Percentiles rank a stretch among this genome's conserved stretches.
These are phyloP conservation scores for Platysternon megacephalum DNA, from an alignment of 2,113 vertebrate genomes.

Conservation along the genomic window DNA sequence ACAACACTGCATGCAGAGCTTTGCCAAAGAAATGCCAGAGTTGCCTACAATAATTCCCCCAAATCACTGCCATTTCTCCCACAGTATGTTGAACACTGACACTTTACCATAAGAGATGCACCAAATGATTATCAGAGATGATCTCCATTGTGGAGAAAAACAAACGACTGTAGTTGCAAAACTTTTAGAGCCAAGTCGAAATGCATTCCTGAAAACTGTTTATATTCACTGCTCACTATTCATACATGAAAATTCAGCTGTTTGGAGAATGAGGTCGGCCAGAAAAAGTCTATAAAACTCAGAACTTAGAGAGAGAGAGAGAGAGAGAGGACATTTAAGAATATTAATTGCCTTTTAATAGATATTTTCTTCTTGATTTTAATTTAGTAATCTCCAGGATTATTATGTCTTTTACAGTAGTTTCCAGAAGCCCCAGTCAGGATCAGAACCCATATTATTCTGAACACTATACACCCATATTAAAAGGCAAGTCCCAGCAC, in stretches of 20 bases:
- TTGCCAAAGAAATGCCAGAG: not conserved
- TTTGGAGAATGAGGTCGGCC: not conserved
- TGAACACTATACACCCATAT: not conserved
- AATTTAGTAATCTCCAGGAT: not conserved
- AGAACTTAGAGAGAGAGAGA: not conserved
- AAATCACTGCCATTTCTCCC: not conserved
- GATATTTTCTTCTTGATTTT: not conserved
- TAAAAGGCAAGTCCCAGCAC: not conserved
- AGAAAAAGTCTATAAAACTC: not conserved
- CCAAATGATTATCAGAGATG: not conserved
- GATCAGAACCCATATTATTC: not conserved
- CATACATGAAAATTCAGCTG: not conserved
- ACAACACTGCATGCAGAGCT: not conserved
- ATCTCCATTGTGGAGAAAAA: not conserved
- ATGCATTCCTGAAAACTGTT: not conserved
- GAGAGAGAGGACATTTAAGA: not conserved
- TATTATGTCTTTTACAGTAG: not conserved
- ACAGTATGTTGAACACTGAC: not conserved
- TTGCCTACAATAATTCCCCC: not conserved
- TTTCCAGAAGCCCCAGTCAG: fast-evolving
- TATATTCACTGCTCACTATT: not conserved
- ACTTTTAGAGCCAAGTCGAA: not conserved
- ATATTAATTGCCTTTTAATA: not conserved
- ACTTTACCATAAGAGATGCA: not conserved
- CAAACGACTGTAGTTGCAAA: not conserved